Conservation (phyloP, 2,113 vertebrate genomes). For the Glaucidium brasilianum region DNA sequence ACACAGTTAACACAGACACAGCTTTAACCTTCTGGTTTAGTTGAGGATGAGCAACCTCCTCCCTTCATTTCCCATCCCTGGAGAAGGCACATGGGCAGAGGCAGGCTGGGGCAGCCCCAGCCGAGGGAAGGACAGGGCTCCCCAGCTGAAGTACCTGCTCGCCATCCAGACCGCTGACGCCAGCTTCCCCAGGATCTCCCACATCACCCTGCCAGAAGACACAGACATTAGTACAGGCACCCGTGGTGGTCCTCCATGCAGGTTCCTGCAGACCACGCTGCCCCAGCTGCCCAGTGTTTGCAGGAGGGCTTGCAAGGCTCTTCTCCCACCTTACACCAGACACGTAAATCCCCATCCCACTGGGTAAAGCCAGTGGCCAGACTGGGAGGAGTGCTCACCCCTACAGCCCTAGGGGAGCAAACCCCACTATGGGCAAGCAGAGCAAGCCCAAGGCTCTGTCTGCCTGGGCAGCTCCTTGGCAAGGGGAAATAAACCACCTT, state of each 20-base stretch:
- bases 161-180: constrained; percentile 54
- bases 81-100: rapidly evolving
- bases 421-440: background rate
- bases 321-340: background rate
- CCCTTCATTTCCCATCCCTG: background rate
- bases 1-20: rapidly evolving
- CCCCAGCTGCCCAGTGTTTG: too few species aligned
- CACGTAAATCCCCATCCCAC: background rate
- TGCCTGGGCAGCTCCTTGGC: background rate
- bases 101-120: background rate
- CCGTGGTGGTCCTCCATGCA: rapidly evolving
- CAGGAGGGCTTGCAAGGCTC: background rate
- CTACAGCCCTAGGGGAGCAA: background rate
- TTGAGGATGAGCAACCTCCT: background rate
- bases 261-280: background rate
- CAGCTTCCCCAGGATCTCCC: background rate
- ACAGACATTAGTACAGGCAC: background rate
- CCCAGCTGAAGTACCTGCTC: constrained; percentile 52
- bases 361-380: background rate
- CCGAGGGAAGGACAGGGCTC: rapidly evolving
- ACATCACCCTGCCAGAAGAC: constrained; percentile 37
- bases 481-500: background rate
- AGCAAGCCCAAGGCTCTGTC: background rate
- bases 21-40: background rate
- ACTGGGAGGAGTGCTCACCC: background rate